phyloP scores from a whole-genome alignment of 2,888 invertebrate species.

The Dicyrtoma fusca region DNA sequence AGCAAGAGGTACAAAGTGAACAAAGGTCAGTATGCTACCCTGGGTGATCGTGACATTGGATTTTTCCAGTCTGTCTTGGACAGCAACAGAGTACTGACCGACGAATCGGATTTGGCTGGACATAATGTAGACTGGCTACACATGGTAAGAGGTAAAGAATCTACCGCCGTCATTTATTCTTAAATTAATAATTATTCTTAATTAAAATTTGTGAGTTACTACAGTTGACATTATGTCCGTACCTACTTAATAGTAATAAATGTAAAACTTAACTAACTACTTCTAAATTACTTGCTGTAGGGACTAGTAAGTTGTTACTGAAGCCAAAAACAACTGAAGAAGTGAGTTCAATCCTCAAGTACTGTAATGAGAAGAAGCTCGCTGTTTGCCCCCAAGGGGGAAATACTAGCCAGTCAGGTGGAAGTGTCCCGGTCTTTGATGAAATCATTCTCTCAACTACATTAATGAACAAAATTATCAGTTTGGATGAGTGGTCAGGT shows the following conservation, averaged over 20 bases:
- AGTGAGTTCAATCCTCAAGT: conserved; percentile 79
- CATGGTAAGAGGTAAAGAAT: conserved; percentile 23
- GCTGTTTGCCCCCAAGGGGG: conserved; percentile 96
- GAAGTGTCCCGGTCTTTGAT: conserved; percentile 96
- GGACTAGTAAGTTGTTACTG: conserved; percentile 79
- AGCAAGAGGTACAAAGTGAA: conserved; percentile 22
- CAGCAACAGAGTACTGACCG: conserved; percentile 13
- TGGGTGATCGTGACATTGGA: conserved; percentile 12
- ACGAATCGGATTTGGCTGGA: conserved; percentile 17
- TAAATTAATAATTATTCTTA: no score
- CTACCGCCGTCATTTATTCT: no score
- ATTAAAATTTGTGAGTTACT: no score
- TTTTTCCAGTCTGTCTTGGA: conserved; percentile 19
- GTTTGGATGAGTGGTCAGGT: conserved; percentile 83
- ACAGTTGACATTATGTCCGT: no score
- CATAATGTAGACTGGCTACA: conserved; percentile 32
- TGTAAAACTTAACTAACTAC: no score
- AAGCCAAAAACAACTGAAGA: conserved; percentile 85
- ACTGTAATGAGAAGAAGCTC: conserved; percentile 79
- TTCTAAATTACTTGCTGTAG: no score
- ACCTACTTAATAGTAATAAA: no score
- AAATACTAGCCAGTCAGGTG: conserved; percentile 94
- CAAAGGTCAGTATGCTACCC: conserved; percentile 5
- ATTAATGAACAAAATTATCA: conserved; percentile 82
- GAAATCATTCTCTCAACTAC: conserved; percentile 87